phyloP scores from a whole-genome alignment of 2,888 invertebrate species.

The Metellina segmentata region DNA sequence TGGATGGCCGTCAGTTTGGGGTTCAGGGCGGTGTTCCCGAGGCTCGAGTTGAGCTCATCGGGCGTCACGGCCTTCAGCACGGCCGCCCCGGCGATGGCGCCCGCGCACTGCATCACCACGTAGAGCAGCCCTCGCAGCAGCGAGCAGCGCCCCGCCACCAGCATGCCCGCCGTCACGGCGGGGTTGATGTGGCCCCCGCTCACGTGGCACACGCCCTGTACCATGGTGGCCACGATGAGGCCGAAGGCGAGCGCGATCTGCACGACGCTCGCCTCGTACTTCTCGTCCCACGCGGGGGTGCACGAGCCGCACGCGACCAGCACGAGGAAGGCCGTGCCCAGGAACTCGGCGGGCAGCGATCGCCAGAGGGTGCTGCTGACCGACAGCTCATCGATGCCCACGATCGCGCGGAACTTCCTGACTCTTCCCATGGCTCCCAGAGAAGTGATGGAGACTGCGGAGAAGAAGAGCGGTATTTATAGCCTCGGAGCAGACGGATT shows the following conservation, averaged over 20 bases:
- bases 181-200: constrained; percentile 96
- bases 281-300: constrained; percentile 81
- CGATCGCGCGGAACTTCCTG: constrained; percentile 54
- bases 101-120: constrained; percentile 90
- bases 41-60: constrained; percentile 83
- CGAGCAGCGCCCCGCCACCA: constrained; percentile 89
- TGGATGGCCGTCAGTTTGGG: constrained; percentile 85
- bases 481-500: too few relatives aligned
- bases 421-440: constrained; percentile 63
- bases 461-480: too few relatives aligned
- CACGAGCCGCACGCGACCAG: constrained; percentile 92
- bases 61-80: constrained; percentile 81
- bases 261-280: constrained; percentile 83
- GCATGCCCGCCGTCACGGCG: constrained; percentile 91
- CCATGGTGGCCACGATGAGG: constrained; percentile 91
- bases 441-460: not conserved
- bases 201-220: constrained; percentile 89
- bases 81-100: constrained; percentile 84
- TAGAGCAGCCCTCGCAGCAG: constrained; percentile 89
- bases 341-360: constrained; percentile 91
- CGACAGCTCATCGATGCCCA: constrained; percentile 73
- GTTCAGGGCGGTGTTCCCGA: constrained; percentile 87
- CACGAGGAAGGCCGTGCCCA: constrained; percentile 91
- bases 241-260: constrained; percentile 94
- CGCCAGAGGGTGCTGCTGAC: constrained; percentile 85